Conservation (phyloP, 2,888 invertebrate species). For the Pachycephus smyrnensis region DNA sequence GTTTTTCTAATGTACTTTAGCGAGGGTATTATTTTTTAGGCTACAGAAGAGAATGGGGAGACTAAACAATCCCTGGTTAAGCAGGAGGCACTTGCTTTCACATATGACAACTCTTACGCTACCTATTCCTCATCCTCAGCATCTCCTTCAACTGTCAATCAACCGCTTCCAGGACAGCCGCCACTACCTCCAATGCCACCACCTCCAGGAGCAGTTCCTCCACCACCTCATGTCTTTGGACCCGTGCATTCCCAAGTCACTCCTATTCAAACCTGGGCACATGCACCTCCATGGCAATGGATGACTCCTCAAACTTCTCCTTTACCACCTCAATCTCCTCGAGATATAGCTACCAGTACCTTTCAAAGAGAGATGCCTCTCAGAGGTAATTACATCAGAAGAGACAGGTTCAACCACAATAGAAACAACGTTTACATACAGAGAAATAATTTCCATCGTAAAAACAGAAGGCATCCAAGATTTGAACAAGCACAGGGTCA, state of each 20-base stretch:
- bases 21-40: conserved; percentile 32
- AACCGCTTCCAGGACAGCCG: conserved; percentile 63
- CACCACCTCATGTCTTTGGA: conserved; percentile 54
- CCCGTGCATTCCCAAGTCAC: conserved; percentile 57
- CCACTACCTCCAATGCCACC: conserved; percentile 65
- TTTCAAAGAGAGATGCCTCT: conserved; percentile 56
- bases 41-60: conserved; percentile 50
- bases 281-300: conserved; percentile 61
- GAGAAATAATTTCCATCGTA: conserved; percentile 59
- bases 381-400: conserved; percentile 52
- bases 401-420: conserved; percentile 58
- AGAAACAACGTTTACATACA: conserved; percentile 54
- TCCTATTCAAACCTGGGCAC: conserved; percentile 57
- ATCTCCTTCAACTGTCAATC: conserved; percentile 48
- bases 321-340: conserved; percentile 48
- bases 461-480: conserved; percentile 51
- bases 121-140: conserved; percentile 49
- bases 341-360: conserved; percentile 44
- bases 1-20: not conserved
- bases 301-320: conserved; percentile 57
- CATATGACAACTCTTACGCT: conserved; percentile 53
- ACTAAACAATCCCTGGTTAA: conserved; percentile 45
- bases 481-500: conserved; percentile 52
- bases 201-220: conserved; percentile 51
- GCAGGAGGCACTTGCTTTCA: conserved; percentile 49